These are phyloP conservation scores for Protobothrops flavoviridis DNA, from an alignment of 2,113 vertebrate species.

Conservation along the genomic window DNA sequence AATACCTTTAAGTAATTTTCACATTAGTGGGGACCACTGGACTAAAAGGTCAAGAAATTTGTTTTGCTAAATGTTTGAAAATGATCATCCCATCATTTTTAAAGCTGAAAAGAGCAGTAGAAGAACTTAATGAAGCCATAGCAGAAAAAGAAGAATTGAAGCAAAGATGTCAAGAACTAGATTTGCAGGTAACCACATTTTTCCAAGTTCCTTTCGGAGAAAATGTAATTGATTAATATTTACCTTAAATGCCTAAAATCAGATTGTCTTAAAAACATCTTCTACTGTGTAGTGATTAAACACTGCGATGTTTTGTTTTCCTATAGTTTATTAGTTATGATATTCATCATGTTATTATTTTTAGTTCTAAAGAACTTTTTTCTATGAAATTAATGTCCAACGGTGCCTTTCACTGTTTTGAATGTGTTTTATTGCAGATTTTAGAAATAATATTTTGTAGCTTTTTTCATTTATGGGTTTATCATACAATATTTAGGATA, in stretches of 20 bases:
- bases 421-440: neutral
- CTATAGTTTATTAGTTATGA: neutral
- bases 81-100: conserved; percentile 21
- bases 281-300: neutral
- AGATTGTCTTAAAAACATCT: neutral
- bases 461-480: neutral
- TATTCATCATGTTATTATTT: neutral
- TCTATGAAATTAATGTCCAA: neutral
- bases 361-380: neutral
- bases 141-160: conserved; percentile 88
- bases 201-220: neutral
- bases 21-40: neutral
- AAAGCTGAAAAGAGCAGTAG: conserved; percentile 87
- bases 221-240: neutral
- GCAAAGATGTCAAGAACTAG: conserved; percentile 91
- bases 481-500: neutral
- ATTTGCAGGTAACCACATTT: conserved; percentile 82
- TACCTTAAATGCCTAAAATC: neutral
- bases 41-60: neutral
- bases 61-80: conserved; percentile 1
- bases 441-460: neutral
- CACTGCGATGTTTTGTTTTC: neutral
- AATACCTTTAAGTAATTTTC: neutral
- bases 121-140: conserved; percentile 80
- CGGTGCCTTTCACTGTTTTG: neutral